These are phyloP conservation scores for Peromyscus polionotus DNA, from an alignment of 2,113 vertebrate genomes.

Conservation along the genomic window DNA sequence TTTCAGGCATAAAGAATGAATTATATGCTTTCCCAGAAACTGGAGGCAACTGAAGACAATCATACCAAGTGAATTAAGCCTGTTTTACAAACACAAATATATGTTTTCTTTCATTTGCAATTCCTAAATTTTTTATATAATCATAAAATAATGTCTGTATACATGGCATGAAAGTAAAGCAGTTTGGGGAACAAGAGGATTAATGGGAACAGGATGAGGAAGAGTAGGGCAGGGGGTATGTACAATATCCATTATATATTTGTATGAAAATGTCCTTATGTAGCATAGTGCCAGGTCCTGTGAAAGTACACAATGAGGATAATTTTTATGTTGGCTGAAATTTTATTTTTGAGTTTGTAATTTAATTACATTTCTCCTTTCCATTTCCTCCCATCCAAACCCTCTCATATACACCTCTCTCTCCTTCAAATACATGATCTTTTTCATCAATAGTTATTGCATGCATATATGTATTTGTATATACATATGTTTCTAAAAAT, in stretches of 20 bases:
- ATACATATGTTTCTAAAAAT: background rate
- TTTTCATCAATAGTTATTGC: background rate
- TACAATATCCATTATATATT: background rate
- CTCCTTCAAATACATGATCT: background rate
- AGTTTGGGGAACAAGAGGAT: background rate
- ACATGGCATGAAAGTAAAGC: background rate
- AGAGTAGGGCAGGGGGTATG: background rate
- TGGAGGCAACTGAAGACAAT: background rate
- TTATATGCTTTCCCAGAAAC: background rate
- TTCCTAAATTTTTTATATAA: background rate
- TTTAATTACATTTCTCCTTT: background rate
- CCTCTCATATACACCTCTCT: background rate
- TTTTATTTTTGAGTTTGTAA: background rate
- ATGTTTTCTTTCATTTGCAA: background rate
- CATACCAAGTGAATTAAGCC: background rate
- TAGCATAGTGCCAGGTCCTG: background rate
- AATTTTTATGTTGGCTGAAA: background rate
- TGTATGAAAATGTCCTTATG: background rate
- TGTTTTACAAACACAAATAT: background rate
- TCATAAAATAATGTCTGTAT: background rate
- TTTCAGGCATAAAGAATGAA: background rate
- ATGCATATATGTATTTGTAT: background rate
- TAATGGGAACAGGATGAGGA: background rate
- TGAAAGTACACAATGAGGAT: background rate
- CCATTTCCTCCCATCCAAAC: background rate